Evolutionary conservation across 2,797 vertebrate species (phyloP).

Genomic region (Pangasius djambal): DNA sequence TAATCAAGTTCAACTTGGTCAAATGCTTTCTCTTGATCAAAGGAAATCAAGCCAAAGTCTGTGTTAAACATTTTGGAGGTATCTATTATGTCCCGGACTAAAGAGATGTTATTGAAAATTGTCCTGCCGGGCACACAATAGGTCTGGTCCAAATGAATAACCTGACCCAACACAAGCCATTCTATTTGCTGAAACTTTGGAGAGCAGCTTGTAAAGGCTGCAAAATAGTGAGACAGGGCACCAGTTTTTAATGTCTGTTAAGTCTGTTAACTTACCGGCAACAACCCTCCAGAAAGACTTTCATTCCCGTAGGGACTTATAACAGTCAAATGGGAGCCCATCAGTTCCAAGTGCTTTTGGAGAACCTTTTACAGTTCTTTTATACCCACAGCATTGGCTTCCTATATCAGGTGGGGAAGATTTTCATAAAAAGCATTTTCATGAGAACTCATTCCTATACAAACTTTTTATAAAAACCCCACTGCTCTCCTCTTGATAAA

Average conservation of each 20-base stretch:
- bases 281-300: no score
- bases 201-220: background rate
- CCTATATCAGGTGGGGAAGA: no score
- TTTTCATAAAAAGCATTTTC: no score
- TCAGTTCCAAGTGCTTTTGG: background rate
- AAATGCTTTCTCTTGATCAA: slow-evolving; percentile 14
- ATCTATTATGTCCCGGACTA: background rate
- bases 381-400: no score
- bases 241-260: background rate
- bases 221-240: background rate
- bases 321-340: background rate
- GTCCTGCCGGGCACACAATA: background rate
- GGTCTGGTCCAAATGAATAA: background rate
- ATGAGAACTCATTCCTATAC: no score
- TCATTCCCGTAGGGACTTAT: background rate
- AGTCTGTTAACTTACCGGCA: background rate
- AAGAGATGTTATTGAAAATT: background rate
- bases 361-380: background rate
- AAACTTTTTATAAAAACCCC: no score
- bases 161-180: background rate
- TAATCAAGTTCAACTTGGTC: background rate
- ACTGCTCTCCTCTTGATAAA: no score
- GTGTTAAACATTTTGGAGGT: background rate
- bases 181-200: background rate
- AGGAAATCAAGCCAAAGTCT: background rate